Base-by-base conservation (phyloP, 2,113 vertebrate genomes). In the Dermatemys mawii region DNA sequence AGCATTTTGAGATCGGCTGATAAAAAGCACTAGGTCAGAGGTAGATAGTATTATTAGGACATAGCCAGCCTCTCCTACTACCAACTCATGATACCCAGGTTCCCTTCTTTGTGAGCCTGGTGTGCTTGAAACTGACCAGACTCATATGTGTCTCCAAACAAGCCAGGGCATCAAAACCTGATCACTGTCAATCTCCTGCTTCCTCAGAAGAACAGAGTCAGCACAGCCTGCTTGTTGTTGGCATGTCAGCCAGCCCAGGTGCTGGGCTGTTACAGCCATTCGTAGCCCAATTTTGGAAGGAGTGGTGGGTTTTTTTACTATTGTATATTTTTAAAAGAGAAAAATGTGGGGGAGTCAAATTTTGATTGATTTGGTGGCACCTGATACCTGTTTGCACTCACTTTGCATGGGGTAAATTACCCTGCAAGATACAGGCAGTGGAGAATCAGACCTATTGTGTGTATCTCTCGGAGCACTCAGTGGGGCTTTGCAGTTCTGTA, bases 161-260 rank as follows among this genome's bases (percentile, higher is more conserved):
- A 54, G 57, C 78, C 73, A 0, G 0, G 86, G 26, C 91, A 90
- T 90, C 94, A 95, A 95, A 93, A 78, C 19, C 67, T 93, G 93
- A 92, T 91, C 29, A 0, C 54, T 85, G 81, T 90, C 89, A 84
- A 91, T 92, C 91, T 94, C 88, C 67, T 85, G 84, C 78, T 94
- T 95, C 81, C 90, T 91, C 0, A 0, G 81, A 91, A 88, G 93
- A 92, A 63, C 32, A 14, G 83, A 89, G 81, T 41, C 14, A 83
- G 85, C 19, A 87, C 89, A 92, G 88, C 83, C 95, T 41, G 17
- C 21, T 73, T 73, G n/a, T 41, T 51, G 70, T 86, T 91, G 89
- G 44, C 89, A 81, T 93, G 94, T 95, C 75, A 94, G 89, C 53
- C 87, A 88, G 93, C 94, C 96, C 94, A 94, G 92, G 93, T 95